Base-by-base conservation (phyloP, 2,797 vertebrate genomes). In the Enteromius anoplus region DNA sequence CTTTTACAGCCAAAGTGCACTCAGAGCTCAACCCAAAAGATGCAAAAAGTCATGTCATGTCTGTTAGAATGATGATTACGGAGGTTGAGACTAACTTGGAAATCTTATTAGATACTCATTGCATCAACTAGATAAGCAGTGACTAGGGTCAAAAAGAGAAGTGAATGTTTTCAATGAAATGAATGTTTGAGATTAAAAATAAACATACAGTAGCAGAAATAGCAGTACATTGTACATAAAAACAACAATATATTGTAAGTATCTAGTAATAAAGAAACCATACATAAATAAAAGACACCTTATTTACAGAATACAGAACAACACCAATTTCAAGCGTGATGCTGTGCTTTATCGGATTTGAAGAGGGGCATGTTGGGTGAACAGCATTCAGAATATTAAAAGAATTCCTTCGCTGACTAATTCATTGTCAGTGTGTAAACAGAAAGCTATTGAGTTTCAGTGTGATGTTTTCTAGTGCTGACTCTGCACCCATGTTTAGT, bases 101-200 rank as follows among this genome's bases (percentile, higher is more conserved):
- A 90, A 88, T 89, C 85, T 86, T 90, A 88, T 89, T 92, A 90
- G 88, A 83, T 88, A 90, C 85, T 88, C 85, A 89, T 85, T 92
- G 90, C 89, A 91, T 89, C 89, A 89, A 86, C 89, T 89, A 87
- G 87, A 92, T 91, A 87, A 89, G 87, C 91, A 92, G 90, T 88
- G 79, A 85, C 87, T 75, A 66, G 85, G 91, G 85, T 87, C 89
- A 87, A 89, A 90, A 89, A 88, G 87, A 86, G 78, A 65, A 72
- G 83, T 89, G 14, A 49, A 49, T 49, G 86, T 91, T 90, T 85
- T 86, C 85, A 89, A 90, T 79, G 81, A 84, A 80, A 82, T 85
- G 83, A 85, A 87, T 62, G 58, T 75, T 77, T 88, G 78, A 80
- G 69, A 79, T 58, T 68, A 34, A 83, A 78, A 55, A 66, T 62